These are phyloP conservation scores for Tympanuchus pallidicinctus DNA, from an alignment of 2,113 vertebrate genomes.

Conservation along the genomic window DNA sequence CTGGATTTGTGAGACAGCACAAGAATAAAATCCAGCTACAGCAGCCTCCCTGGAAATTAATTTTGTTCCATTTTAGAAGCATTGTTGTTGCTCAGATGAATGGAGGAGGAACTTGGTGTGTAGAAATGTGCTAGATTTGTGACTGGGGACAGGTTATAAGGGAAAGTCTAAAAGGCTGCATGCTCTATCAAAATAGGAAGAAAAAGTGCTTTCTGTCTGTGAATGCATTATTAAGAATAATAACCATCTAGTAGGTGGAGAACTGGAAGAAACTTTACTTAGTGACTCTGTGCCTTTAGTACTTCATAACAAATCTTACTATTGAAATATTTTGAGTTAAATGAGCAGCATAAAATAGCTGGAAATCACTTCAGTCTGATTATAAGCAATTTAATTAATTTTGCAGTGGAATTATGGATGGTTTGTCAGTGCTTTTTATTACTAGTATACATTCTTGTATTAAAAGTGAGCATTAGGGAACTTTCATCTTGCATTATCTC, in stretches of 20 bases:
- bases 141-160: not conserved
- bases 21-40: not conserved
- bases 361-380: slow-evolving; percentile 30
- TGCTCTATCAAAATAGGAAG: not conserved
- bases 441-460: not conserved
- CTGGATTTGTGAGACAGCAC: not conserved
- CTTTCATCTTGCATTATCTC: not conserved
- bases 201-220: not conserved
- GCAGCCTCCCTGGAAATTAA: not conserved
- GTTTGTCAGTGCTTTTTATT: slow-evolving; percentile 31
- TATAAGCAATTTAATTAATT: slow-evolving; percentile 22
- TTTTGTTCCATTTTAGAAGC: not conserved
- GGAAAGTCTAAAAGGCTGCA: not conserved
- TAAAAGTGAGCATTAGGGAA: not conserved
- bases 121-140: not conserved
- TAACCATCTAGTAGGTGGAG: slow-evolving; percentile 17
- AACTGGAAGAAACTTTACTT: slow-evolving; percentile 16
- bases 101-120: not conserved
- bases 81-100: not conserved
- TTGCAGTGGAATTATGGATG: slow-evolving; percentile 8
- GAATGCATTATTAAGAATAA: slow-evolving; percentile 20
- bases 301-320: not conserved
- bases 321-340: slow-evolving; percentile 40
- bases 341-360: slow-evolving; percentile 39
- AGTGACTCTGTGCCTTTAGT: not conserved